These are phyloP conservation scores for Valencia hispanica DNA, from an alignment of 2,797 vertebrate genomes.

Conservation along the genomic window DNA sequence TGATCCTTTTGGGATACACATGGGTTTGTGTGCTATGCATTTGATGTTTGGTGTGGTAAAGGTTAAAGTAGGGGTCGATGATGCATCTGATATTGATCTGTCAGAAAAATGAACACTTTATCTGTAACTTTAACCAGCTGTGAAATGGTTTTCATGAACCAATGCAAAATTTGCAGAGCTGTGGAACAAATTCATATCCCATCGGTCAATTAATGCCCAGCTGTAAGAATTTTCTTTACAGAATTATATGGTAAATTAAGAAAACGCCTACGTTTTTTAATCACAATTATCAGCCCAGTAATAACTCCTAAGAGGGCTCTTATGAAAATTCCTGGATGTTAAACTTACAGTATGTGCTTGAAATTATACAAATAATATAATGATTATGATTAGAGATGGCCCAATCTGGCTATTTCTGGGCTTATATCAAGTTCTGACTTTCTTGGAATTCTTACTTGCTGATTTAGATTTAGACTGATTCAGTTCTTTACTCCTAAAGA, in stretches of 20 bases:
- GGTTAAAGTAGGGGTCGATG: slow-evolving; percentile 26
- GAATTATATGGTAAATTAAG: not conserved
- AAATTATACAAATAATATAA: not conserved
- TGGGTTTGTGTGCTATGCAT: slow-evolving; percentile 6
- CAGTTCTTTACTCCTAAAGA: not conserved
- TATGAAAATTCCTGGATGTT: too few relatives aligned
- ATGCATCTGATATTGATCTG: slow-evolving; percentile 8
- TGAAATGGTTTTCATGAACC: not conserved
- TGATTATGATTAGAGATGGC: not conserved
- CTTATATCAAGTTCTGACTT: not conserved
- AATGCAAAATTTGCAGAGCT: not conserved
- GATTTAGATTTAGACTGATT: not conserved
- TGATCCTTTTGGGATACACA: slow-evolving; percentile 20
- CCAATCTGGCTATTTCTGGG: not conserved
- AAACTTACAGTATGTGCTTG: not conserved
- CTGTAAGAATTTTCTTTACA: not conserved
- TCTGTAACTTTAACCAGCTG: not conserved
- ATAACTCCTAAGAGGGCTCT: not conserved
- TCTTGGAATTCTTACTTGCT: not conserved
- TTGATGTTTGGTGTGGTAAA: slow-evolving; percentile 15
- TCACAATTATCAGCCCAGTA: too few relatives aligned
- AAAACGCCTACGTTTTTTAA: too few relatives aligned
- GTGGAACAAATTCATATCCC: not conserved
- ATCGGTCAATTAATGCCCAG: too few relatives aligned
- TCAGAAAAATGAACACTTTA: not conserved